These are phyloP conservation scores for Pithys albifrons DNA, from an alignment of 2,113 vertebrate genomes.

Conservation along the genomic window DNA sequence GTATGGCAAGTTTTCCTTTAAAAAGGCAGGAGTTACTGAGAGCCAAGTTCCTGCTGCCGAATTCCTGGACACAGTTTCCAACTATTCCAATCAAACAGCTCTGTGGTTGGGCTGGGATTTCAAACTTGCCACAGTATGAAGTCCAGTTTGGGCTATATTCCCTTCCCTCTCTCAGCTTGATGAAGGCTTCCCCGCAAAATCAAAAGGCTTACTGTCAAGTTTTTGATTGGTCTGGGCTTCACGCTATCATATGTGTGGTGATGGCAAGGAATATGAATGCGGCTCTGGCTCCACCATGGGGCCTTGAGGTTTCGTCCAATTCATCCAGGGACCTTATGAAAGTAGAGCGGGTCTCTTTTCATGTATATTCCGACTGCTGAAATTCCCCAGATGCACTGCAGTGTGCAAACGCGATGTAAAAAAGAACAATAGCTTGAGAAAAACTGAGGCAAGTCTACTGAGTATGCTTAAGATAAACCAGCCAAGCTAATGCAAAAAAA, in stretches of 20 bases:
- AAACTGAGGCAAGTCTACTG: constrained; percentile 68
- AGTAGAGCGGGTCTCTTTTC: constrained; percentile 83
- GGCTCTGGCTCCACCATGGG: constrained; percentile 73
- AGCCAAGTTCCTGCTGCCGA: constrained; percentile 74
- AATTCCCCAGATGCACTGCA: constrained; percentile 77
- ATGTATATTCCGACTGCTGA: constrained; percentile 82
- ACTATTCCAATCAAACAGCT: constrained; percentile 84
- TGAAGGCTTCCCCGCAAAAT: constrained; percentile 83
- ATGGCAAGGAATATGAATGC: constrained; percentile 81
- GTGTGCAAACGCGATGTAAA: constrained; percentile 74
- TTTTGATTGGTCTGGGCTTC: constrained; percentile 81
- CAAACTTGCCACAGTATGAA: constrained; percentile 86
- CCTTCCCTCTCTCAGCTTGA: constrained; percentile 84
- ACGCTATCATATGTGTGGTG: constrained; percentile 74
- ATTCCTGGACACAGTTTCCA: constrained; percentile 82
- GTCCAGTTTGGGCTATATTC: constrained; percentile 84
- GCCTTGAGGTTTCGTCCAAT: constrained; percentile 79
- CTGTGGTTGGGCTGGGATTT: constrained; percentile 85
- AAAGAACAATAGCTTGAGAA: constrained; percentile 81
- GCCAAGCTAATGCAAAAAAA: constrained; percentile 20
- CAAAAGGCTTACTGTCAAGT: constrained; percentile 88
- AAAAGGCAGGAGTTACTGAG: constrained; percentile 70
- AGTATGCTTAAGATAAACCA: constrained; percentile 60
- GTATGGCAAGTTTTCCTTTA: constrained; percentile 54
- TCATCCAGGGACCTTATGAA: constrained; percentile 83